Evolutionary conservation across 2,888 invertebrate genomes (phyloP), one percentile per base, ranked within the genome.

Genomic region (Graphium colonna): DNA sequence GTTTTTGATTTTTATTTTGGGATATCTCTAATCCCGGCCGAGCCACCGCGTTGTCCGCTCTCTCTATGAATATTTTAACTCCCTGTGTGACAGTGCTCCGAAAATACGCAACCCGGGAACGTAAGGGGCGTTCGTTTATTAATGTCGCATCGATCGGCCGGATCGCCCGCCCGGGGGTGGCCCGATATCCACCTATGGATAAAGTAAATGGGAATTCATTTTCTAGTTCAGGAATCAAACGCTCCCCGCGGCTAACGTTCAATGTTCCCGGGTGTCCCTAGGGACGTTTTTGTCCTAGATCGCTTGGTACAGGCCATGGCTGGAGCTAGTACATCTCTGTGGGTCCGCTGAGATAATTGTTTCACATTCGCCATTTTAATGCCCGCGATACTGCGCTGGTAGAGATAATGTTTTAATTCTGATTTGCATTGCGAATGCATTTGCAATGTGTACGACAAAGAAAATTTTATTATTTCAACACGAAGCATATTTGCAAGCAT

Each of bases 141-240:
- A 85, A 85, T 82, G 78, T 78, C 68, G 61, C 67, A 79, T 77
- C 79, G 81, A 81, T 82, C 73, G 69, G 12, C 8, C n/a, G 9
- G 33, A 10, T 58, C 57, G 58, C 55, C 55, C 75, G 71, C 72
- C 36, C 48, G 74, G 82, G 79, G 77, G 57, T 52, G 57, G 59
- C 60, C 64, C 64, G 68, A 65, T 67, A 21, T 21, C 21, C 65
- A 61, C 66, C 67, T 73, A 68, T 71, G 65, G 63, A 63, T 21
- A 68, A 72, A 73, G 77, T 82, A 80, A 82, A 84, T 79, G 75
- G 75, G 77, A 78, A 83, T 86, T 81, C 77, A 83, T 87, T 86
- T 87, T 86, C 86, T 87, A 85, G 81, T 86, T 79, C 78, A 82
- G 73, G 70, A 80, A 78, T 83, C 83, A 86, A 83, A 83, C 74